Percentiles rank a stretch among this genome's conserved stretches.
These are phyloP conservation scores for Agrypnia vestita DNA, from an alignment of 1,140 invertebrate genomes.

Conservation along the genomic window DNA sequence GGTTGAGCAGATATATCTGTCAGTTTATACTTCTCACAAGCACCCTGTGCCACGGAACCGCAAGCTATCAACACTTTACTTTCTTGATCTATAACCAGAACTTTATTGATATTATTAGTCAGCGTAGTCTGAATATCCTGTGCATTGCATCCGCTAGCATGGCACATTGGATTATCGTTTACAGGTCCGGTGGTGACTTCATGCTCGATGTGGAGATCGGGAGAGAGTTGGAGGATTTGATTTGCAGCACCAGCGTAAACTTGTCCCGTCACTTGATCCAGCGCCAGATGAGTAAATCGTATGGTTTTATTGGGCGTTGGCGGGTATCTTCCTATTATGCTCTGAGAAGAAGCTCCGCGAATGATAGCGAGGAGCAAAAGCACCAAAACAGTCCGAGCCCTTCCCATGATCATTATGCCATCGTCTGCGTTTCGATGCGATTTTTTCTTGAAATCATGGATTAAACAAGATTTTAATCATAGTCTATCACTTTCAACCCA, in stretches of 20 bases:
- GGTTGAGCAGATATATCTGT: conserved; percentile 85
- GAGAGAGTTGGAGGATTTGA: conserved; percentile 85
- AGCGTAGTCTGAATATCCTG: conserved; percentile 78
- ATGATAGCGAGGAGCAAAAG: conserved; percentile 47
- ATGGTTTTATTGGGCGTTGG: conserved; percentile 50
- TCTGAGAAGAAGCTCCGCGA: conserved; percentile 41
- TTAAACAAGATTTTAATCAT: conserved; percentile 27
- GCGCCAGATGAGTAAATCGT: conserved; percentile 70
- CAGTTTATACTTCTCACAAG: conserved; percentile 90
- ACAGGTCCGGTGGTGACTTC: conserved; percentile 82
- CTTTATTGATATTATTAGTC: conserved; percentile 93
- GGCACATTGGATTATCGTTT: conserved; percentile 89
- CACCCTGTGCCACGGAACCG: conserved; percentile 89
- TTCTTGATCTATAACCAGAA: conserved; percentile 89
- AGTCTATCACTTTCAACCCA: conserved; percentile 44
- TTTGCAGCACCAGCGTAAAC: conserved; percentile 88
- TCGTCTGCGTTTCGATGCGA: conserved; percentile 37
- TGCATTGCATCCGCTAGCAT: conserved; percentile 85
- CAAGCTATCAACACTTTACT: conserved; percentile 88
- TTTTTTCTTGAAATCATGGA: conserved; percentile 33
- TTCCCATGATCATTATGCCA: conserved; percentile 54
- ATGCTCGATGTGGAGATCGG: conserved; percentile 81
- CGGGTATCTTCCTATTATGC: conserved; percentile 45
- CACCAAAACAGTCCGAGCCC: conserved; percentile 47
- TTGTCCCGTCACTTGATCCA: conserved; percentile 76